Base-by-base conservation (phyloP, 2,797 vertebrate genomes). In the Lepus townsendii region DNA sequence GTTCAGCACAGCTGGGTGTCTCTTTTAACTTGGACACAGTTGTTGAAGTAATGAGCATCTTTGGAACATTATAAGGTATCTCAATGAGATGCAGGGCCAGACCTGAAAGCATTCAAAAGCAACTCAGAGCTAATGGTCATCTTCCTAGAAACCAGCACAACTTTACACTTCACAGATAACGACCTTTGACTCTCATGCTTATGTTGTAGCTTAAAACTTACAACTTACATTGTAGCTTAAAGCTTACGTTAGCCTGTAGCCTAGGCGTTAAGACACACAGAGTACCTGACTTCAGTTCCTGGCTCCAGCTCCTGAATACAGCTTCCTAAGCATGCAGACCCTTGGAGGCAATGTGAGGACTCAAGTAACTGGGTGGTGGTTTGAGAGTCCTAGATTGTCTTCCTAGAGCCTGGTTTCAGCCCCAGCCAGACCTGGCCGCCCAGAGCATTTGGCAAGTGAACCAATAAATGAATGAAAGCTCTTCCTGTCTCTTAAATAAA, bases 21-120 rank as follows among this genome's bases (percentile, higher is more conserved):
- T 92, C 95, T 92, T 97, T 97, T 91, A 93, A 97, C 95, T 96
- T 87, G 66, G 77, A 95, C 93, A 60, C 71, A 76, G n/a, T 68
- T 73, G 3, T 91, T 97, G 93, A 63, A 1, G 0, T 96, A 97
- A 97, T 92, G 52, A 97, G 88, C 68, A 9, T 92, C 91, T 97
- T 90, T 3, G 75, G 72, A 86, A 90, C 57, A 60, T 76, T 68
- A 66, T 92, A 62, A 69, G 88, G 91, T 97, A 16, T 38, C 8
- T 95, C 60, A 47, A 22, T 95, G 91, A 86, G 38, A 84, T 66
- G 32, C 27, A 88, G 50, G 77, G 93, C 57, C 91, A 84, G 90
- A 96, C 68, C 77, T 91, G 32, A 71, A 85, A 90, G 65, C n/a
- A 19, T 1, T 47, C 90, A 95, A 95, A 76, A 79, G 82, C 68